Conservation (phyloP, 2,888 invertebrate genomes). For the Leucoptera coffeella region DNA sequence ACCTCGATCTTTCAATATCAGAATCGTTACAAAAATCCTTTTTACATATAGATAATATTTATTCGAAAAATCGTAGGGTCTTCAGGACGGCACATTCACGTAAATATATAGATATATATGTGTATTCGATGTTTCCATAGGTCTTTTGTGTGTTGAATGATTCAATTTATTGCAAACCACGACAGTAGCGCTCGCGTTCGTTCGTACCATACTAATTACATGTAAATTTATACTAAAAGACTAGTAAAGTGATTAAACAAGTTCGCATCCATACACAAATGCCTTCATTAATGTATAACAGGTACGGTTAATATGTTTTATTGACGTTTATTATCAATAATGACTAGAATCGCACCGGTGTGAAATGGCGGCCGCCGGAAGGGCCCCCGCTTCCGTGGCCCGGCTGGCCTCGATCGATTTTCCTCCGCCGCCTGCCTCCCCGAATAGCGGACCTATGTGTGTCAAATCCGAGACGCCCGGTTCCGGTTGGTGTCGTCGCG, state of each 20-base stretch:
- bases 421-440: slow-evolving; percentile 8
- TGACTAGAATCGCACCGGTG: too few relatives aligned
- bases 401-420: slow-evolving; percentile 28
- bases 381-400: slow-evolving; percentile 10
- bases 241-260: too few relatives aligned
- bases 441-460: slow-evolving; percentile 4
- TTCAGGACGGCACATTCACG: slow-evolving; percentile 55
- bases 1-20: slow-evolving; percentile 42
- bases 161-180: too few relatives aligned
- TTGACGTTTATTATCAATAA: too few relatives aligned
- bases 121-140: slow-evolving; percentile 49
- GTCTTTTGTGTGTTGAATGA: slow-evolving; percentile 38
- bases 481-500: slow-evolving; percentile 12
- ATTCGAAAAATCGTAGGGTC: slow-evolving; percentile 53
- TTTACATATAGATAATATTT: slow-evolving; percentile 29
- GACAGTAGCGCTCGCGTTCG: too few relatives aligned
- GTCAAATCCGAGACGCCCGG: slow-evolving; percentile 11
- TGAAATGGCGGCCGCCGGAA: too few relatives aligned
- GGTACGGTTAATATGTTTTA: slow-evolving; percentile 46
- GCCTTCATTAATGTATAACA: slow-evolving; percentile 19
- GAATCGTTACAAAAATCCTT: slow-evolving; percentile 48
- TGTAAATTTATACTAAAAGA: too few relatives aligned
- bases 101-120: slow-evolving; percentile 46
- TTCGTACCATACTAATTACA: too few relatives aligned
- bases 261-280: slow-evolving; percentile 48